Conservation (phyloP, 2,113 vertebrate genomes). For the Columba janthina region DNA sequence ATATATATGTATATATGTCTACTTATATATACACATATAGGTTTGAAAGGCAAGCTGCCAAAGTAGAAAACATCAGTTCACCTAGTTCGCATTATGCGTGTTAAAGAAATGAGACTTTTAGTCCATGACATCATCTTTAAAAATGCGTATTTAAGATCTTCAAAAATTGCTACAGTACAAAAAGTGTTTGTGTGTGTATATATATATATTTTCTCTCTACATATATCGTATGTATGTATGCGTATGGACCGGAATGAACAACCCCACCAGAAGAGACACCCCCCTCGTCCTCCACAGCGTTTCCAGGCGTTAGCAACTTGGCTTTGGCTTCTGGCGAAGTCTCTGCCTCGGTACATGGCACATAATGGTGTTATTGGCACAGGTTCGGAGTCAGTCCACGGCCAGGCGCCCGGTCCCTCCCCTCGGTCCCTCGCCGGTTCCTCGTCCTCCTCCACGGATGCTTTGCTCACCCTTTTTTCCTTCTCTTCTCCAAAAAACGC, state of each 20-base stretch:
- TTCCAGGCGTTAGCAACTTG: not conserved
- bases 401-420: constrained; percentile 57
- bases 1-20: constrained; percentile 46
- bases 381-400: constrained; percentile 89
- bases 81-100: constrained; percentile 58
- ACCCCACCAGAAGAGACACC: constrained; percentile 68
- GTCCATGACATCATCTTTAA: constrained; percentile 73
- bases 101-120: constrained; percentile 70
- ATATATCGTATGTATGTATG: constrained; percentile 66
- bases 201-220: constrained; percentile 65
- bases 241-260: constrained; percentile 71
- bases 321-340: constrained; percentile 50
- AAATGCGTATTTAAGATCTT: constrained; percentile 78
- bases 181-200: constrained; percentile 67
- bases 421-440: not conserved
- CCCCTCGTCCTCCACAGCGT: constrained; percentile 46
- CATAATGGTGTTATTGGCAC: constrained; percentile 99
- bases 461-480: not conserved
- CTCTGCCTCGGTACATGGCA: constrained; percentile 90
- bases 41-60: constrained; percentile 59
- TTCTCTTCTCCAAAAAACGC: constrained; percentile 53
- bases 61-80: constrained; percentile 74
- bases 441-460: not conserved
- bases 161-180: constrained; percentile 84
- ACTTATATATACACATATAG: constrained; percentile 18